phyloP scores from a whole-genome alignment of 2,113 vertebrate genomes.

The Cyanistes caeruleus region DNA sequence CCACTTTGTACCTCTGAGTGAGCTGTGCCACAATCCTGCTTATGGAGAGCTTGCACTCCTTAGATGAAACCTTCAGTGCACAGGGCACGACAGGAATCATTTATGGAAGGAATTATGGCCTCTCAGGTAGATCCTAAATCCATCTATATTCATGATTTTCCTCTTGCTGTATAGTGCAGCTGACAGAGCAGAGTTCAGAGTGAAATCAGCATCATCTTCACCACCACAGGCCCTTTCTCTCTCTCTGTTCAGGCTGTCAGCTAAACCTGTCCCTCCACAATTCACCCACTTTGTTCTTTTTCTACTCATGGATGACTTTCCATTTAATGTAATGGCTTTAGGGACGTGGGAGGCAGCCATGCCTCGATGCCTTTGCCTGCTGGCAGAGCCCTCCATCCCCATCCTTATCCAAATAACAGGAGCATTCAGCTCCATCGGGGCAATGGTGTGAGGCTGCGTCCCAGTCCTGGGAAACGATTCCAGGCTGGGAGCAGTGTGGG shows the following conservation, averaged over 20 bases:
- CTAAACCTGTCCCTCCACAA: background rate
- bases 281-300: background rate
- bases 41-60: background rate
- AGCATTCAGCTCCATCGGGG: fast-evolving
- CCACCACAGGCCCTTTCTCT: background rate
- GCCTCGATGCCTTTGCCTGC: background rate
- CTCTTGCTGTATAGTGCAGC: background rate
- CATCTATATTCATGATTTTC: background rate
- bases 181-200: background rate
- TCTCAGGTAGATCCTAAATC: background rate
- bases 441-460: background rate
- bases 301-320: background rate
- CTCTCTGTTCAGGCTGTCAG: background rate
- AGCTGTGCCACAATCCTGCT: background rate
- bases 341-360: background rate
- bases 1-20: background rate
- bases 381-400: background rate
- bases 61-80: background rate
- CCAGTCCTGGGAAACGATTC: background rate
- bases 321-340: background rate
- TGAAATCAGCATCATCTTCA: background rate
- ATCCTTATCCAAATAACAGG: background rate
- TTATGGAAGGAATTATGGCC: background rate
- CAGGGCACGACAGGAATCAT: background rate
- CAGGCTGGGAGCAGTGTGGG: background rate